Evolutionary conservation across 2,113 vertebrate species (phyloP).

Genomic region (Brachypodius melanocephalos): DNA sequence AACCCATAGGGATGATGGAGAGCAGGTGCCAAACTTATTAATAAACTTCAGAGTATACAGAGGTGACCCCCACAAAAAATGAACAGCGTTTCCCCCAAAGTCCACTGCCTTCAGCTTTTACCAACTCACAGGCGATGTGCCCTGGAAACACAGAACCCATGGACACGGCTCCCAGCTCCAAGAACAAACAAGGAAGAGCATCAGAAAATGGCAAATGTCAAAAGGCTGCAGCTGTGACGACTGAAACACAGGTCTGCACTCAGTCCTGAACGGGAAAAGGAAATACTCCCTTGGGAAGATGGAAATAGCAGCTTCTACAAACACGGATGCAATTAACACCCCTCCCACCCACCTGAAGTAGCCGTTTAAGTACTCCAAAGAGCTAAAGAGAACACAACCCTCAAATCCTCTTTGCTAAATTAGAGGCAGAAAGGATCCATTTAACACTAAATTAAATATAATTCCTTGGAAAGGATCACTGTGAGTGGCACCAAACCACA

Average conservation of each 20-base stretch:
- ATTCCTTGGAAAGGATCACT: neutral
- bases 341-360: neutral
- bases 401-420: neutral
- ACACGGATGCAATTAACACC: neutral
- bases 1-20: neutral
- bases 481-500: conserved; percentile 12
- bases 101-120: neutral
- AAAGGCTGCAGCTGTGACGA: neutral
- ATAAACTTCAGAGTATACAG: neutral
- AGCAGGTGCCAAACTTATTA: neutral
- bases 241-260: neutral
- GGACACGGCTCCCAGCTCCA: neutral
- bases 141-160: neutral
- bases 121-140: rapidly evolving
- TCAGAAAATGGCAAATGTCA: neutral
- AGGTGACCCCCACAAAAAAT: neutral
- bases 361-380: neutral
- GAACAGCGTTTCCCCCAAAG: neutral
- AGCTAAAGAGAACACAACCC: neutral
- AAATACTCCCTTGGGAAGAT: neutral
- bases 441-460: conserved; percentile 10
- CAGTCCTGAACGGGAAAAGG: neutral
- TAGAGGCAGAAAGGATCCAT: neutral
- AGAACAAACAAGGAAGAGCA: neutral
- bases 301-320: neutral